Evolutionary conservation across 1,140 invertebrate species (phyloP).

Genomic region (Thaumatotibia leucotreta): DNA sequence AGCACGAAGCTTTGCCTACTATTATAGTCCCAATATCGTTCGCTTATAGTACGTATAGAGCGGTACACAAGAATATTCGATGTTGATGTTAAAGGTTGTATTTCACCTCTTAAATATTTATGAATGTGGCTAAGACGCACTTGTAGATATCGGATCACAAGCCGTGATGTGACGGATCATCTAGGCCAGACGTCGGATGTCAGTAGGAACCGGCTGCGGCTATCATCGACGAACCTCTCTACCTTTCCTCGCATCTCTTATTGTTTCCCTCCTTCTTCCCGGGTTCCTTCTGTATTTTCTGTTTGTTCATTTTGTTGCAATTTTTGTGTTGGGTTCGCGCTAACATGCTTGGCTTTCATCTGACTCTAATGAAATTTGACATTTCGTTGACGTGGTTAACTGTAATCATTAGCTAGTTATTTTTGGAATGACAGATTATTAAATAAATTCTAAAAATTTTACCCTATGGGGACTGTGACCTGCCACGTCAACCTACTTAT

Average conservation of each 20-base stretch:
- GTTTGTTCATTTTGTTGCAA: slow-evolving; percentile 49
- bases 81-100: slow-evolving; percentile 11
- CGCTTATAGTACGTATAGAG: slow-evolving; percentile 10
- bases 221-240: slow-evolving; percentile 70
- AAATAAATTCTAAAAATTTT: too few relatives aligned
- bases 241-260: slow-evolving; percentile 52
- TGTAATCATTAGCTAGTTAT: too few relatives aligned
- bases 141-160: slow-evolving; percentile 1
- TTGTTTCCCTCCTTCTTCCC: slow-evolving; percentile 41
- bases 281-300: slow-evolving; percentile 54
- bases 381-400: neutral
- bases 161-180: slow-evolving; percentile 3
- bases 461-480: too few relatives aligned
- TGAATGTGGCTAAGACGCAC: slow-evolving; percentile 7
- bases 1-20: slow-evolving; percentile 69
- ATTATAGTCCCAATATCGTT: slow-evolving; percentile 45
- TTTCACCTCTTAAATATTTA: neutral
- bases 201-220: slow-evolving; percentile 70
- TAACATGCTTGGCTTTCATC: slow-evolving; percentile 45
- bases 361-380: slow-evolving; percentile 41
- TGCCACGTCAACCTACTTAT: neutral
- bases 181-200: slow-evolving; percentile 23
- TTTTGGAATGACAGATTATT: too few relatives aligned
- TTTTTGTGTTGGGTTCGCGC: slow-evolving; percentile 43
- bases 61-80: neutral